Conservation (phyloP, 2,888 invertebrate species). For the Crocallis elinguaria region DNA sequence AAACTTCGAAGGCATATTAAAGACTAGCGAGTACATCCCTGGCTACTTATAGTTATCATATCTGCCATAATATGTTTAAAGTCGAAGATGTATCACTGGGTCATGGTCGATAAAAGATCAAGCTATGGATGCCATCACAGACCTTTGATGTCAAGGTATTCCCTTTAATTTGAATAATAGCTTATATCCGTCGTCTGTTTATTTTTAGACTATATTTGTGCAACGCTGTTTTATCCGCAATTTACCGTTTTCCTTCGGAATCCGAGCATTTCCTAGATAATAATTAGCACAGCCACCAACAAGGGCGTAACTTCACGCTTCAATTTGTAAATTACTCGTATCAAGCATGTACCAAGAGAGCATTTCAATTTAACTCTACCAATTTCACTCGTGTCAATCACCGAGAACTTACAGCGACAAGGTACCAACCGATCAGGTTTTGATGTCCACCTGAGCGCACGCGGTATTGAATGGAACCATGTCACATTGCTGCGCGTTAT, state of each 20-base stretch:
- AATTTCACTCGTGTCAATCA: slow-evolving; percentile 25
- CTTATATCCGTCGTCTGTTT: too few species aligned
- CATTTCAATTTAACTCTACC: slow-evolving; percentile 8
- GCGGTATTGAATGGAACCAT: slow-evolving; percentile 30
- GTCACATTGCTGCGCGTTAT: slow-evolving; percentile 31
- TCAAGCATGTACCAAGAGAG: neutral
- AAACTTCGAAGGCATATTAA: too few species aligned
- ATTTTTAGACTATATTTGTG: too few species aligned
- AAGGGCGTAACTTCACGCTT: neutral
- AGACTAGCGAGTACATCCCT: too few species aligned
- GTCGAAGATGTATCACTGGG: slow-evolving; percentile 16
- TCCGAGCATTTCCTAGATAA: too few species aligned
- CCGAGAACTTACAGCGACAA: slow-evolving; percentile 10
- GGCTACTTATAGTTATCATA: too few species aligned
- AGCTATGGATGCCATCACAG: slow-evolving; percentile 16
- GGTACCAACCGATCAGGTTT: slow-evolving; percentile 28
- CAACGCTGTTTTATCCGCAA: too few species aligned
- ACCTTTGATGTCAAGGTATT: slow-evolving; percentile 30
- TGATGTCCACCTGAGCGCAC: slow-evolving; percentile 20
- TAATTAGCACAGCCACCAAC: too few species aligned
- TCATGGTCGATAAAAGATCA: slow-evolving; percentile 21
- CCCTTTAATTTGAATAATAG: slow-evolving; percentile 1
- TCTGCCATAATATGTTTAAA: too few species aligned
- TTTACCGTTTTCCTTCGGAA: too few species aligned
- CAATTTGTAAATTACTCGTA: slow-evolving; percentile 1